Conservation (phyloP, 2,888 invertebrate species). For the Microctonus brassicae region DNA sequence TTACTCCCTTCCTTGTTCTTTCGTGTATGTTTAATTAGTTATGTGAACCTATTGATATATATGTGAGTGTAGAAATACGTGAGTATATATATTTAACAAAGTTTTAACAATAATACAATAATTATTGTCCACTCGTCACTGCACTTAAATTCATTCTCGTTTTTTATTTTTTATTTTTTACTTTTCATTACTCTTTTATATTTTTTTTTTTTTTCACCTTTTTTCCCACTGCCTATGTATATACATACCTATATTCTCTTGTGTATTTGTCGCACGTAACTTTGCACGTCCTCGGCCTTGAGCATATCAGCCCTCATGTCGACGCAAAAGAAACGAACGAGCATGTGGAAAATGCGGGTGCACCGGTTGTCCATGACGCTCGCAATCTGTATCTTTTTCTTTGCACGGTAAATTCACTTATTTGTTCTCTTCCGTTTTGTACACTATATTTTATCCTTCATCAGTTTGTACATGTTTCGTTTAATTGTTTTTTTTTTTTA, state of each 20-base stretch:
- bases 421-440: slow-evolving; percentile 15
- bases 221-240: not conserved
- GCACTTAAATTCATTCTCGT: not conserved
- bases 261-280: slow-evolving; percentile 54
- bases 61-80: not conserved
- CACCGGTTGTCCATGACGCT: slow-evolving; percentile 62
- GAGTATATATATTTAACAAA: not conserved
- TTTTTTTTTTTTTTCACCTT: not conserved
- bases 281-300: slow-evolving; percentile 60
- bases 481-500: no score
- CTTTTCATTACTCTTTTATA: not conserved
- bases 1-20: no score
- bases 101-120: slow-evolving; percentile 6
- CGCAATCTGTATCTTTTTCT: slow-evolving; percentile 49
- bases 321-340: slow-evolving; percentile 42
- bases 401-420: not conserved
- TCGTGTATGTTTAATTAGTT: no score
- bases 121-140: slow-evolving; percentile 11
- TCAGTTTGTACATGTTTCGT: not conserved
- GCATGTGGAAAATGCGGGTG: slow-evolving; percentile 64
- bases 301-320: slow-evolving; percentile 50
- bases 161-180: not conserved
- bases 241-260: slow-evolving; percentile 30
- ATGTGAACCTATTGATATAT: no score
- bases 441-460: not conserved